Evolutionary conservation across 2,797 vertebrate genomes (phyloP).

Genomic region (Gorsachius magnificus): DNA sequence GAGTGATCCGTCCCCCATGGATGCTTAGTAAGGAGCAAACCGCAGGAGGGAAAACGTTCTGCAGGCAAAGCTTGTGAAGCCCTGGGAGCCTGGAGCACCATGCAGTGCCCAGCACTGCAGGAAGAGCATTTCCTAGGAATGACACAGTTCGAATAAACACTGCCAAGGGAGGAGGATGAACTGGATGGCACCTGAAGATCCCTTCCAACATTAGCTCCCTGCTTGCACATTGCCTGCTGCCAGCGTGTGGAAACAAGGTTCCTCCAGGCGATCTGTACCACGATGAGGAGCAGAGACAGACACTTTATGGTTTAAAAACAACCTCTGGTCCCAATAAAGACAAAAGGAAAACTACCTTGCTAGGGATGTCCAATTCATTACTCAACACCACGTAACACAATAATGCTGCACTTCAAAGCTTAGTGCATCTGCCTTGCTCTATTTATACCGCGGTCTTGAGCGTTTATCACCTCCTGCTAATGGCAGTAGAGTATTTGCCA

Average conservation of each 20-base stretch:
- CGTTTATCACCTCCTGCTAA: conserved; percentile 47
- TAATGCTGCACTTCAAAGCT: not conserved
- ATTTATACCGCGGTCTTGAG: conserved; percentile 17
- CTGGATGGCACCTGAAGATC: not conserved
- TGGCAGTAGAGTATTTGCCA: conserved; percentile 18
- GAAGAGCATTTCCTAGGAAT: not conserved
- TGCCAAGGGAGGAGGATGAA: not conserved
- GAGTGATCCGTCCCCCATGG: not conserved
- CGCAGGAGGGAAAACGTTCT: not conserved
- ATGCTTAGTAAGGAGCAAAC: not conserved
- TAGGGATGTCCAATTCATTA: not conserved
- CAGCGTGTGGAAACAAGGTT: not conserved
- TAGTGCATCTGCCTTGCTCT: conserved; percentile 3
- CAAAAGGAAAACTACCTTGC: not conserved
- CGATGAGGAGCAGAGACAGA: not conserved
- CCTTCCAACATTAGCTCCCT: not conserved
- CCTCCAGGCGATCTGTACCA: not conserved
- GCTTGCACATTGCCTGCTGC: not conserved
- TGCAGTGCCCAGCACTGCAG: not conserved
- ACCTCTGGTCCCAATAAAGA: not conserved
- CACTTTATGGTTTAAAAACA: not conserved
- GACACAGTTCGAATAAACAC: not conserved
- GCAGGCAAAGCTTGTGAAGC: not conserved
- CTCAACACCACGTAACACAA: not conserved
- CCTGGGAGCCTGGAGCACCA: not conserved